phyloP scores from a whole-genome alignment of 2,113 vertebrate genomes.

The Pelmatolapia mariae region DNA sequence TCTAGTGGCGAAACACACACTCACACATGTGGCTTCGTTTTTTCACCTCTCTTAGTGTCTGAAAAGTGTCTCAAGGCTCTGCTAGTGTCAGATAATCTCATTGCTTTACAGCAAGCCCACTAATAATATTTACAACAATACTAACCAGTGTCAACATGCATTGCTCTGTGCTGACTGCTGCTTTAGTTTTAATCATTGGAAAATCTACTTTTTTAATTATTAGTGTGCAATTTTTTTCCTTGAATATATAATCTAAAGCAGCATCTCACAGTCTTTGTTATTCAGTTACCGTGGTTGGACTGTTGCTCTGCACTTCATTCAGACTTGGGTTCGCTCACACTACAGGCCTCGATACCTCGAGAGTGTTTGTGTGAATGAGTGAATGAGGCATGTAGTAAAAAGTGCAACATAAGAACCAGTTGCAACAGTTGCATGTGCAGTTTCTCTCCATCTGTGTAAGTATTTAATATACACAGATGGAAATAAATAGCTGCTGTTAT shows the following conservation, averaged over 20 bases:
- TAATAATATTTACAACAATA: background rate
- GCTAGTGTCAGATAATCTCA: background rate
- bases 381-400: background rate
- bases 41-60: background rate
- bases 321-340: background rate
- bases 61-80: background rate
- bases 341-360: background rate
- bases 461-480: background rate
- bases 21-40: background rate
- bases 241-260: background rate
- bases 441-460: background rate
- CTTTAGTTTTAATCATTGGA: background rate
- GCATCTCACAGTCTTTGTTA: background rate
- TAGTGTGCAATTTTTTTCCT: background rate
- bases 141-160: background rate
- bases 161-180: background rate
- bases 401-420: background rate
- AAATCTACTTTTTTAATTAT: background rate
- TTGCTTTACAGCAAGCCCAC: background rate
- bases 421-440: background rate
- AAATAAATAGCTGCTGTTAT: background rate
- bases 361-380: background rate
- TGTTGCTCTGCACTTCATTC: background rate
- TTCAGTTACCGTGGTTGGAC: accelerated
- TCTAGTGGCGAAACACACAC: slow-evolving; percentile 23